Conservation (phyloP, 2,888 invertebrate species). For the Hirudinaria manillensis region DNA sequence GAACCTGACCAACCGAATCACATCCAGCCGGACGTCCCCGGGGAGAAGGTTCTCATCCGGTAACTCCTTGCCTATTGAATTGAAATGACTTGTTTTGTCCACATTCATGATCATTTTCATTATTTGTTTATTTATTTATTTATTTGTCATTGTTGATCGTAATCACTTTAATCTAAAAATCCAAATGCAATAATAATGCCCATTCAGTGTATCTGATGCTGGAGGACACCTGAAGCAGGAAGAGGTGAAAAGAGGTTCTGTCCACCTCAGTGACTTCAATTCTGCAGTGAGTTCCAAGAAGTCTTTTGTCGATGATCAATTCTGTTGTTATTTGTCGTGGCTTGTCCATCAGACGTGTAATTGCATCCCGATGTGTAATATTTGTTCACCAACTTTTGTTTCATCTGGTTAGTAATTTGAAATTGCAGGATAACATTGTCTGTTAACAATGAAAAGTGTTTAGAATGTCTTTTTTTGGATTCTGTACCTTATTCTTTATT, state of each 20-base stretch:
- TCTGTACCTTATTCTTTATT: too few relatives aligned
- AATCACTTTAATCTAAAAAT: background rate
- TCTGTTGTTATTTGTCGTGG: too few relatives aligned
- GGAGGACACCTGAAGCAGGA: conserved; percentile 26
- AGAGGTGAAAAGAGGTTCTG: conserved; percentile 21
- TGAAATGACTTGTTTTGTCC: background rate
- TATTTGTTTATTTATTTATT: background rate
- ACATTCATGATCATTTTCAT: background rate
- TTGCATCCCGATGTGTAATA: too few relatives aligned
- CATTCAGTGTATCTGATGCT: conserved; percentile 25
- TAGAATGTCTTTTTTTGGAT: too few relatives aligned
- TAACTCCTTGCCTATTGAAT: background rate
- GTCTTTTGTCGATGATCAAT: too few relatives aligned
- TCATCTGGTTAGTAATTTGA: too few relatives aligned
- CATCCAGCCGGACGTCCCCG: conserved; percentile 2
- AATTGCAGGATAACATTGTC: too few relatives aligned
- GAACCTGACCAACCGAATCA: conserved; percentile 25
- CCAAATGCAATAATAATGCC: background rate
- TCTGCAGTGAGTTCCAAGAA: background rate
- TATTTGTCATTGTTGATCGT: background rate
- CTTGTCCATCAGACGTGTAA: too few relatives aligned
- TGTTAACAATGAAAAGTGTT: too few relatives aligned
- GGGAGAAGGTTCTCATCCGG: conserved; percentile 1
- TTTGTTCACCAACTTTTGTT: too few relatives aligned
- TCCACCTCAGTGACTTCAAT: conserved; percentile 20